Base-by-base conservation (phyloP, 2,888 invertebrate genomes). In the Agrochola macilenta region DNA sequence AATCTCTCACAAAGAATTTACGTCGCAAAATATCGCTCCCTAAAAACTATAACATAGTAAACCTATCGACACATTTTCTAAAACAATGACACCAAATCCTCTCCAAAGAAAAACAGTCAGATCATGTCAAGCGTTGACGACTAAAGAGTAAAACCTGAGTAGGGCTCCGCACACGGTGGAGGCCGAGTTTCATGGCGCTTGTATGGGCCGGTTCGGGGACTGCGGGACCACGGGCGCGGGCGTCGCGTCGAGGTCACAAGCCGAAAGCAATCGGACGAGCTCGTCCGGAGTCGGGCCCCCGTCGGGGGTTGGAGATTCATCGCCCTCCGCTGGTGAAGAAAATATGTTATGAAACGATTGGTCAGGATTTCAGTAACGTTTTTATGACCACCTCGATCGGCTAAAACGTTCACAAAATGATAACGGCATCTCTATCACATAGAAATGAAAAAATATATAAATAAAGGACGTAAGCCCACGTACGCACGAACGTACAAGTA, bases 241-340 rank as follows among this genome's bases (percentile, higher is more conserved):
- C 87, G 98, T 97, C 88, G 98, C 98, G 82, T 99, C 99, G 84
- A 99, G 97, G 94, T 99, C 99, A 96, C 99, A 99, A 88, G 99
- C 99, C 88, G 99, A 99, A 86, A 99, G 97, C 83, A 99, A 97
- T 49, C 98, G 98, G 89, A 99, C 97, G 82, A 99, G 97, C 96
- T 99, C 99, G 92, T 98, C 98, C 2, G 99, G 98, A 1, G 98
- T 98, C 52, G 99, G 99, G n/a, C 99, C 99, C 83, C 99, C 99
- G 85, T 98, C 98, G 5, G 92, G 78, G 0, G 91, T 90, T 0
- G 94, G 93, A n/a, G 94, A 94, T 61, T 96, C 96, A 63, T 97
- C 97, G 95, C 93, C 93, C 82, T 96, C 96, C 30, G 91, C 94
- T 94, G 89, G n/a, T 43, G 64, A 23, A 69, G 8, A 43, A 63